Conservation (phyloP, 2,888 invertebrate genomes). For the Ceraclea dissimilis region DNA sequence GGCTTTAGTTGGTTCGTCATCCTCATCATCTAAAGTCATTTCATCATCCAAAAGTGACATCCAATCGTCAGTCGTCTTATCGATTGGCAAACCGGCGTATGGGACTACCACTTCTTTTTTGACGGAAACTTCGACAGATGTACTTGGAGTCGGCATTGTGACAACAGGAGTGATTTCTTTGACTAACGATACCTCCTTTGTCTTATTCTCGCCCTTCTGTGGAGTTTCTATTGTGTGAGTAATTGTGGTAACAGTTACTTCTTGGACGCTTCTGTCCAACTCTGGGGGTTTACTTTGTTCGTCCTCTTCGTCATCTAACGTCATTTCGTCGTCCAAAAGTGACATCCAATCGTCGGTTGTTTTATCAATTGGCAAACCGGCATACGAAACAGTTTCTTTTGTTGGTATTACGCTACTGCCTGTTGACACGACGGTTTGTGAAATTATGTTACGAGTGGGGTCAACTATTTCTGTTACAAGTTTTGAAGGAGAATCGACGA, state of each 20-base stretch:
- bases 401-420: too few relatives aligned
- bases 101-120: neutral
- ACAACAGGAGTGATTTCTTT: too few relatives aligned
- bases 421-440: too few relatives aligned
- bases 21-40: constrained; percentile 28
- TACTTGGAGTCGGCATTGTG: too few relatives aligned
- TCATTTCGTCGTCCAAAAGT: constrained; percentile 29
- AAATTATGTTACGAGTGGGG: too few relatives aligned
- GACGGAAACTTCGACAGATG: neutral
- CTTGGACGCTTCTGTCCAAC: neutral
- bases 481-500: too few relatives aligned
- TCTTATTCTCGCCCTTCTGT: neutral
- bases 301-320: constrained; percentile 29
- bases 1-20: constrained; percentile 7
- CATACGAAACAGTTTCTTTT: constrained; percentile 19
- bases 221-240: neutral
- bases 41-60: constrained; percentile 27
- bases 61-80: constrained; percentile 23
- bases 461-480: too few relatives aligned
- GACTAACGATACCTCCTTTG: too few relatives aligned
- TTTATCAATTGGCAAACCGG: constrained; percentile 23
- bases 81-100: constrained; percentile 24
- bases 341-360: constrained; percentile 25
- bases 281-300: neutral
- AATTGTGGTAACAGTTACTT: neutral